Percentiles rank a stretch among this genome's conserved stretches.
Conservation (phyloP, 2,888 invertebrate species). For the Drosophila antonietae region DNA sequence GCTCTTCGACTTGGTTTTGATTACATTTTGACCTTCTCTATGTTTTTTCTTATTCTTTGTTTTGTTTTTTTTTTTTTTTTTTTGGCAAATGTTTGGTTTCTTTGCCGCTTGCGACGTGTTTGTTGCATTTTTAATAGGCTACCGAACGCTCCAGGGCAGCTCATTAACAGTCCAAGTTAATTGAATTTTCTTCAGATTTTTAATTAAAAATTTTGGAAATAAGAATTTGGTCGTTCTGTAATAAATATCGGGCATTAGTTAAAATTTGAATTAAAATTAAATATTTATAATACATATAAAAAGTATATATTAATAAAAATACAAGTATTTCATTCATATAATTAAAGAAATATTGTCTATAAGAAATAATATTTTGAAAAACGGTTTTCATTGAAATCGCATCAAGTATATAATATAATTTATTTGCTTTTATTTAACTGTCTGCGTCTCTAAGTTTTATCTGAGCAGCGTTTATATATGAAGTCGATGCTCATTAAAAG, state of each 20-base stretch:
- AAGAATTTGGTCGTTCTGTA: neutral
- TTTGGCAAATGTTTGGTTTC: slow-evolving; percentile 35
- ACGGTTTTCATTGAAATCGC: too few relatives aligned
- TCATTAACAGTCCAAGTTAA: slow-evolving; percentile 69
- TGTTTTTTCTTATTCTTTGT: slow-evolving; percentile 21
- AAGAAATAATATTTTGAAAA: too few relatives aligned
- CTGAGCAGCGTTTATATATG: slow-evolving; percentile 31
- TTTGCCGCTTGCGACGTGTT: slow-evolving; percentile 59
- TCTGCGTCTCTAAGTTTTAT: slow-evolving; percentile 21
- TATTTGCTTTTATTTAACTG: slow-evolving; percentile 18
- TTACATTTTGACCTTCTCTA: slow-evolving; percentile 75
- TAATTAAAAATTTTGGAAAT: slow-evolving; percentile 48
- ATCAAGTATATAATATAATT: neutral
- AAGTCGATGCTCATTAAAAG: slow-evolving; percentile 64
- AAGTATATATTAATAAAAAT: neutral
- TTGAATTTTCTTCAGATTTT: slow-evolving; percentile 50
- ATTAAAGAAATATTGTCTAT: neutral
- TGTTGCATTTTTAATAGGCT: slow-evolving; percentile 76
- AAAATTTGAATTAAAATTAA: slow-evolving; percentile 5
- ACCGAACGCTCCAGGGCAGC: slow-evolving; percentile 52
- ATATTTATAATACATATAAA: neutral
- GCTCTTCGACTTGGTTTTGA: slow-evolving; percentile 53
- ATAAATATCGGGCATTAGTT: too few relatives aligned
- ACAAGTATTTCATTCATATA: neutral
- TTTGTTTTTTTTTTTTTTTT: neutral